Evolutionary conservation across 2,797 vertebrate species (phyloP), one percentile per base, ranked within the genome.

Genomic region (Cyprinodon diabolis): DNA sequence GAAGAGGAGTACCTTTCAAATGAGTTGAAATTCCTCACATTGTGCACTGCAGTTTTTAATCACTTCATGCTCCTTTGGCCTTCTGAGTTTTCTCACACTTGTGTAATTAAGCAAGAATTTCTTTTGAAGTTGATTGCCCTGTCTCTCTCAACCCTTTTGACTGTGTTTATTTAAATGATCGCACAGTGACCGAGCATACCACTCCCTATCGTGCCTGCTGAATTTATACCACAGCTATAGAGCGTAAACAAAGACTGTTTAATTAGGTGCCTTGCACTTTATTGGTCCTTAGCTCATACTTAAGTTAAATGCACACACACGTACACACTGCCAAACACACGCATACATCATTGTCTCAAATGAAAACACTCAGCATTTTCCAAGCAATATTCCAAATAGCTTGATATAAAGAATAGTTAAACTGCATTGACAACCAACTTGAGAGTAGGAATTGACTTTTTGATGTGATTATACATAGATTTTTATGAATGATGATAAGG

Each of bases 231-330:
- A 82, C 84, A 78, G 85, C 85, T 89, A 90, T 89, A 87, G 89
- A 89, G 81, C 78, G 83, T 92, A 94, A 93, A 95, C 91, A 94
- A 94, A 94, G 87, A 89, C 90, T 93, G 87, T 91, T 94, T 95
- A 95, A 95, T 95, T 94, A 94, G 92, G 78, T 86, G 89, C 91
- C 89, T 89, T 90, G 84, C 88, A 86, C 85, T 94, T 93, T 94
- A 94, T 92, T 90, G 92, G 87, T 92, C 89, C 86, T 88, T 89
- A 91, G 93, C 90, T 92, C 91, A 92, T 91, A 92, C 80, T 91
- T 89, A 90, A 93, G 89, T 88, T 89, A 86, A 65, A 65, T 65
- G 6, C 62, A 45, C 37, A 63, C 60, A 63, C 40, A 40, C 60
- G 76, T 11, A 66, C 52, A 79, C 62, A 71, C 62, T 72, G 66